phyloP scores from a whole-genome alignment of 1,140 invertebrate species.

The Tribolium castaneum region DNA sequence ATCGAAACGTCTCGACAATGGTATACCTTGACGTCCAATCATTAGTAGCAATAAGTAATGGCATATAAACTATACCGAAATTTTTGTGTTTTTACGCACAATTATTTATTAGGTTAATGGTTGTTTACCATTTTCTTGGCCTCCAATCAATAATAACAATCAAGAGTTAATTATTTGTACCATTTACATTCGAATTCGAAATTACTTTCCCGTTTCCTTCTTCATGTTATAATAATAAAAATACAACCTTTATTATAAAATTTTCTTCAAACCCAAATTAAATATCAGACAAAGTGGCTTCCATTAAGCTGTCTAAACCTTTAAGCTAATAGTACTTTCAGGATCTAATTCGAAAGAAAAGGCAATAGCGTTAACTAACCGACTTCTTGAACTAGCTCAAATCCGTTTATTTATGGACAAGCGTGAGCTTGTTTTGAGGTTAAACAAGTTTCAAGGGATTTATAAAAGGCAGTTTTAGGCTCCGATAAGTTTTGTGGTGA shows the following conservation, averaged over 20 bases:
- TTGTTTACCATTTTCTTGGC: no score
- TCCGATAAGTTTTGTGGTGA: not conserved
- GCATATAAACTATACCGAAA: no score
- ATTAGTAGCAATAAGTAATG: no score
- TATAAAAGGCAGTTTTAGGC: not conserved
- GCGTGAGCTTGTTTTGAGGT: slow-evolving; percentile 8
- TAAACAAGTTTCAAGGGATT: slow-evolving; percentile 1
- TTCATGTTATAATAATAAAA: not conserved
- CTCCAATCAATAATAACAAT: no score
- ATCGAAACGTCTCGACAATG: no score
- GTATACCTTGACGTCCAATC: no score
- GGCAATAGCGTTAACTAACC: not conserved
- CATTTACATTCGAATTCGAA: no score
- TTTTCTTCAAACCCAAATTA: not conserved
- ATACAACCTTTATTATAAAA: no score
- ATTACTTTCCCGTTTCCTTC: no score
- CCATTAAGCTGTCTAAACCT: not conserved
- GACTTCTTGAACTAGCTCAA: not conserved
- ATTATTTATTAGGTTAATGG: no score
- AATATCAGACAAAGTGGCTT: not conserved
- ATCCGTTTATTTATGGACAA: slow-evolving; percentile 9
- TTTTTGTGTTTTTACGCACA: no score
- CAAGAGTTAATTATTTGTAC: no score
- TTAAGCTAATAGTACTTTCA: not conserved
- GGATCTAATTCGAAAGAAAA: not conserved